Conservation (phyloP, 2,797 vertebrate species). For the Podargus strigoides region DNA sequence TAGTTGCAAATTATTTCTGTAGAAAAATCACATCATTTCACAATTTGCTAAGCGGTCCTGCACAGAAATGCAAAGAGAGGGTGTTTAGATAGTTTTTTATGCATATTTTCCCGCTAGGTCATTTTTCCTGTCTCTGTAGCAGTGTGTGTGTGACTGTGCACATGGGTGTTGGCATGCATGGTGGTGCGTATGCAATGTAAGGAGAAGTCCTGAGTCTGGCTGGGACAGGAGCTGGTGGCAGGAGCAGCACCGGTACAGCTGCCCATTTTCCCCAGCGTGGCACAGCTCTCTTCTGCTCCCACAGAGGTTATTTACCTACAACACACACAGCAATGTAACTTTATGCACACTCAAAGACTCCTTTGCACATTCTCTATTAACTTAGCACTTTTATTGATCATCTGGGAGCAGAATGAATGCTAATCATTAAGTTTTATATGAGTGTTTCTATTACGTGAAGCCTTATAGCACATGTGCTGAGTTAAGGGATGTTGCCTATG, state of each 20-base stretch:
- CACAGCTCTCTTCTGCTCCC: neutral
- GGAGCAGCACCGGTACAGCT: neutral
- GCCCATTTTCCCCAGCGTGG: neutral
- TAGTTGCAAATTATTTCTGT: neutral
- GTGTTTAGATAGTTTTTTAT: neutral
- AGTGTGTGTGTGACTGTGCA: no score
- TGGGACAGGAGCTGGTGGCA: neutral
- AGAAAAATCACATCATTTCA: neutral
- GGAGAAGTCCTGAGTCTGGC: rapidly evolving
- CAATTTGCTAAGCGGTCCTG: neutral
- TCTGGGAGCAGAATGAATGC: slow-evolving; percentile 19
- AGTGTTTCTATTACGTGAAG: slow-evolving; percentile 1
- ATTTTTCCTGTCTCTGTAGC: neutral
- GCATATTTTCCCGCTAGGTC: neutral
- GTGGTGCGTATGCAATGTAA: rapidly evolving
- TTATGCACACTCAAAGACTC: neutral
- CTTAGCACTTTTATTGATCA: slow-evolving; percentile 40
- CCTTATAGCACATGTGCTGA: neutral
- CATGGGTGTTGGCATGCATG: rapidly evolving
- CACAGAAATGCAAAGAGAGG: neutral
- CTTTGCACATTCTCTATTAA: neutral
- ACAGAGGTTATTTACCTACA: neutral
- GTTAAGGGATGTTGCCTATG: slow-evolving; percentile 32
- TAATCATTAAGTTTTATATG: slow-evolving; percentile 44
- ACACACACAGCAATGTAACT: neutral